These are phyloP conservation scores for Puntigrus tetrazona DNA, from an alignment of 2,113 vertebrate genomes.

Conservation along the genomic window DNA sequence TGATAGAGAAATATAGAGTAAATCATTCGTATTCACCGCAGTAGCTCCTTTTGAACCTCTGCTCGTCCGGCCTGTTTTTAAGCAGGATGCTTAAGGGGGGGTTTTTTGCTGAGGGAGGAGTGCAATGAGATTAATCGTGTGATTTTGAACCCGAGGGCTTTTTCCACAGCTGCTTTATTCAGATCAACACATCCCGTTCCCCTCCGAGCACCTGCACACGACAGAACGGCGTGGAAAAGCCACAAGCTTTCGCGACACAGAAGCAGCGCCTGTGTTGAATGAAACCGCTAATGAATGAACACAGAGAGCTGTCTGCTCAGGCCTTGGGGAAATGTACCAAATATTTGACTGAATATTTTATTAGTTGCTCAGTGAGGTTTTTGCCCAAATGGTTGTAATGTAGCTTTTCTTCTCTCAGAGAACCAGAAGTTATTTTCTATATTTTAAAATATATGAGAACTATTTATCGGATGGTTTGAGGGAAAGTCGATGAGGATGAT, in stretches of 20 bases:
- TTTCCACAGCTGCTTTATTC: conserved; percentile 32
- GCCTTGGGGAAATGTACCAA: conserved; percentile 35
- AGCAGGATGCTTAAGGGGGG: conserved; percentile 22
- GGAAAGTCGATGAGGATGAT: background rate
- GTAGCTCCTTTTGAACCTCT: conserved; percentile 35
- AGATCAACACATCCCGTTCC: background rate
- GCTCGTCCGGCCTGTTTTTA: no score
- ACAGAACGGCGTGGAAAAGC: conserved; percentile 31
- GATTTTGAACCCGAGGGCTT: conserved; percentile 22
- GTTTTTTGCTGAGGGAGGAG: conserved; percentile 10
- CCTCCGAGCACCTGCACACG: background rate
- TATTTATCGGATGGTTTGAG: conserved; percentile 26
- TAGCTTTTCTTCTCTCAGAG: conserved; percentile 41
- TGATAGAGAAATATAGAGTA: conserved; percentile 57
- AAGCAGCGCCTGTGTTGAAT: conserved; percentile 21
- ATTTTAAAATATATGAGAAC: conserved; percentile 36
- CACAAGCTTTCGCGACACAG: background rate
- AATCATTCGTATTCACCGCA: conserved; percentile 33
- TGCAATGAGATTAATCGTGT: conserved; percentile 38
- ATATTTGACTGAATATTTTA: conserved; percentile 25
- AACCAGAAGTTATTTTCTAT: conserved; percentile 38
- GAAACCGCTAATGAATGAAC: background rate
- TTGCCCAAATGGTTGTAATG: conserved; percentile 38
- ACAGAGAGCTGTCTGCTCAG: conserved; percentile 18
- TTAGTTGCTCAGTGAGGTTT: conserved; percentile 23